Evolutionary conservation across 2,113 vertebrate species (phyloP), one percentile per base, ranked within the genome.

Genomic region (Vidua chalybeata): DNA sequence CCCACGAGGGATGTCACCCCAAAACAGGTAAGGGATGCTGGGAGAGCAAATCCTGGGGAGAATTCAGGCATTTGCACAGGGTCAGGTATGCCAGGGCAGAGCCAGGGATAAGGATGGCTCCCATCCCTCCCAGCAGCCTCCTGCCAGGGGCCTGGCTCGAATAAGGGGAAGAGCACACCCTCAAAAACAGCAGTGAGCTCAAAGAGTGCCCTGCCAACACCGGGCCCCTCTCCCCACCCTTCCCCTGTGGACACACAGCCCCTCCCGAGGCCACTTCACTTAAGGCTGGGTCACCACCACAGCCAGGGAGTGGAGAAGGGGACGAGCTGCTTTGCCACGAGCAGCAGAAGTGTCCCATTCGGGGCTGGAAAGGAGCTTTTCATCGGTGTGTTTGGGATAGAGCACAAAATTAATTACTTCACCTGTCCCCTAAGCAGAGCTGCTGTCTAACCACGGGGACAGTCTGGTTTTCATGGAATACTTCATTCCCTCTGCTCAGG

Each of bases 101-200:
- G 43, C 81, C 61, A 58, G 46, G 55, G 84, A 73, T 20, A 9
- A 39, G 85, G 64, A 82, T 26, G 59, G 88, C 61, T 79, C 67
- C 64, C 89, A 59, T 33, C 18, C 3, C 75, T 86, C 76, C 83
- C 87, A 43, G 35, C 55, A 77, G 69, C 59, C 85, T 90, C 74
- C 73, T 67, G 69, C 61, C 84, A 67, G 31, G 14, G 43, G 56
- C 48, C 37, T 55, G 51, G 52, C 79, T 61, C 61, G 10, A 76
- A 5, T 58, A 22, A 89, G 49, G 76, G 77, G 77, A 96, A 95
- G 81, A 96, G 61, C 91, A 94, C 91, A 75, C 62, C 84, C 93
- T 76, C 27, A 78, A 75, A 92, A 95, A 61, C 69, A 97, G 93
- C 87, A 93, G 31, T 46, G 94, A 96, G 92, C 92, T 95, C 95